Percentiles rank a stretch among this genome's conserved stretches.
phyloP scores from a whole-genome alignment of 2,888 invertebrate species.

The Caenorhabditis sp. region DNA sequence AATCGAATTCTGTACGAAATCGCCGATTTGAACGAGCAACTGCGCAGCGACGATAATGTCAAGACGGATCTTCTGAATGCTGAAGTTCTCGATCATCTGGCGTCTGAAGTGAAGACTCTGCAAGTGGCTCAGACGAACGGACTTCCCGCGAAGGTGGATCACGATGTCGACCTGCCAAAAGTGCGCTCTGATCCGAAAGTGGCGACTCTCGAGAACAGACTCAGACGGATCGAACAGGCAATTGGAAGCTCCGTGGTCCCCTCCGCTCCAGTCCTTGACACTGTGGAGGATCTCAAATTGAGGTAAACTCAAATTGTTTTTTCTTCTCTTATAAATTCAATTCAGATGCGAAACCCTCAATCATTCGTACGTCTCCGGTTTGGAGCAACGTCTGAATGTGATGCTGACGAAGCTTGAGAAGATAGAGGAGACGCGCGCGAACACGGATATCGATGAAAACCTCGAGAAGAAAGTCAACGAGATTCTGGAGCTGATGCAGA shows the following conservation, averaged over 20 bases:
- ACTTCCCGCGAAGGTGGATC: neutral
- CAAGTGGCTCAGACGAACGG: conserved; percentile 23
- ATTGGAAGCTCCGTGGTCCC: conserved; percentile 57
- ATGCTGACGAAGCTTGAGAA: conserved; percentile 64
- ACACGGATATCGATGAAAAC: conserved; percentile 57
- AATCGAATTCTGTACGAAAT: conserved; percentile 69
- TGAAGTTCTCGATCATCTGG: conserved; percentile 54
- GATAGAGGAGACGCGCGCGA: conserved; percentile 58
- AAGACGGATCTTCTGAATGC: conserved; percentile 56
- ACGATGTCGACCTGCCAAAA: conserved; percentile 41
- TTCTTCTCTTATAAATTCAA: neutral
- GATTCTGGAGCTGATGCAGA: conserved; percentile 59
- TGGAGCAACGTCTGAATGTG: conserved; percentile 63
- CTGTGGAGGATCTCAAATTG: conserved; percentile 65
- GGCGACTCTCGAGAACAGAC: conserved; percentile 53
- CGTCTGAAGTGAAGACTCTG: conserved; percentile 53
- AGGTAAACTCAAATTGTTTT: conserved; percentile 5
- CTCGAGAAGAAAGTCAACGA: conserved; percentile 62
- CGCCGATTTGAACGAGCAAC: conserved; percentile 63
- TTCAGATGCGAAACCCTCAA: conserved; percentile 65
- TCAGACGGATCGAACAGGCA: conserved; percentile 59
- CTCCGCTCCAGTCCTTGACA: conserved; percentile 60
- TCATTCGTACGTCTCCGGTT: conserved; percentile 59
- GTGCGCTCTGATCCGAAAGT: conserved; percentile 22
- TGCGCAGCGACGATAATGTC: conserved; percentile 35